Evolutionary conservation across 2,797 vertebrate species (phyloP).

Genomic region (Microctenopoma steveboyesi): DNA sequence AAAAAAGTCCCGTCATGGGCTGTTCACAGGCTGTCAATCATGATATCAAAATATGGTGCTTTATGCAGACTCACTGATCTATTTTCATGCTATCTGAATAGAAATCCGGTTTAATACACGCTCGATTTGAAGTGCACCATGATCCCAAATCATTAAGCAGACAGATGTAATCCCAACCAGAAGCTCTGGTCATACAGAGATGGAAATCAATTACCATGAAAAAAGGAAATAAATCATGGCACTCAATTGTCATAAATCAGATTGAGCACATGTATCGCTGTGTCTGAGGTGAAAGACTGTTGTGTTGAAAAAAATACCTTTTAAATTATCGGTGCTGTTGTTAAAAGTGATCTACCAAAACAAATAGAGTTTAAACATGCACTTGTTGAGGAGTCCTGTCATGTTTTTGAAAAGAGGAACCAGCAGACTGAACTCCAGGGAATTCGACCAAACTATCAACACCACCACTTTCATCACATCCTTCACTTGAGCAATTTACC

Average conservation of each 20-base stretch:
- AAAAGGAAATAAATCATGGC: background rate
- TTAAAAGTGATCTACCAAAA: slow-evolving; percentile 34
- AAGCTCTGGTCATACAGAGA: slow-evolving; percentile 31
- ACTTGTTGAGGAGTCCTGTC: slow-evolving; percentile 29
- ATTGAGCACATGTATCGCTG: slow-evolving; percentile 5
- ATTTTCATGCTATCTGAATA: slow-evolving; percentile 61
- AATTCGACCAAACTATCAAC: slow-evolving; percentile 65
- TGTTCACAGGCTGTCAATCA: slow-evolving; percentile 91
- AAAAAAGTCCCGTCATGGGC: slow-evolving; percentile 86
- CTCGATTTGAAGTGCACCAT: slow-evolving; percentile 47
- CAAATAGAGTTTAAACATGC: slow-evolving; percentile 49
- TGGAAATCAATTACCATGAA: slow-evolving; percentile 53
- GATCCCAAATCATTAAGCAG: slow-evolving; percentile 57
- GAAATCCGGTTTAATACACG: slow-evolving; percentile 45
- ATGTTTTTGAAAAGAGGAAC: slow-evolving; percentile 60
- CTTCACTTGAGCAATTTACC: slow-evolving; percentile 76
- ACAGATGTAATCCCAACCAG: slow-evolving; percentile 50
- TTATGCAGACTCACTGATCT: slow-evolving; percentile 84
- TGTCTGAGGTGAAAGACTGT: slow-evolving; percentile 20
- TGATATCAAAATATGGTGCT: slow-evolving; percentile 83
- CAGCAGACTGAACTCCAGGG: slow-evolving; percentile 65
- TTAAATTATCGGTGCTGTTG: slow-evolving; percentile 10
- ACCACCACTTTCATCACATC: slow-evolving; percentile 74
- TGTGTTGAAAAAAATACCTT: slow-evolving; percentile 7
- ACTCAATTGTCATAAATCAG: slow-evolving; percentile 22